Percentiles rank a stretch among this genome's conserved stretches.
phyloP scores from a whole-genome alignment of 2,797 vertebrate species.

The Phoebastria nigripes region DNA sequence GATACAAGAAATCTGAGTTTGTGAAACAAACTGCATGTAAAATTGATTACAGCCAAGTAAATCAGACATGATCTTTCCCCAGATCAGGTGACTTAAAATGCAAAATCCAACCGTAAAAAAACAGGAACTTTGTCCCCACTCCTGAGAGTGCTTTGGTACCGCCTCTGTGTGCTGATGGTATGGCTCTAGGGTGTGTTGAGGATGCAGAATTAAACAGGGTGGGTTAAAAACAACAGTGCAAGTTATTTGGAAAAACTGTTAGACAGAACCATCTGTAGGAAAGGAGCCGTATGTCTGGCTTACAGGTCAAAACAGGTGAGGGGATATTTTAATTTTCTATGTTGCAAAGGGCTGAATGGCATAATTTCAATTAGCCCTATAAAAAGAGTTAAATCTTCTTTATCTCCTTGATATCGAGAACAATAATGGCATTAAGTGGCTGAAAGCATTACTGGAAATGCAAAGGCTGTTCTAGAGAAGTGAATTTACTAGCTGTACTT shows the following conservation, averaged over 20 bases:
- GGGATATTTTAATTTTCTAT: neutral
- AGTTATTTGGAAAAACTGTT: constrained; percentile 21
- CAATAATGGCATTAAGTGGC: neutral
- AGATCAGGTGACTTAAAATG: neutral
- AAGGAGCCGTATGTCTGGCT: neutral
- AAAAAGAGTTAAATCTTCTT: neutral
- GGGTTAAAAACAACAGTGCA: constrained; percentile 16
- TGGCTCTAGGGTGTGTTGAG: neutral
- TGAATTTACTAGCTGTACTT: neutral
- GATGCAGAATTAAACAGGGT: neutral
- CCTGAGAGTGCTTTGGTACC: neutral
- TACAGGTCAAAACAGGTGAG: neutral
- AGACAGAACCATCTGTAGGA: neutral
- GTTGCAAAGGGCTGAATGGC: neutral
- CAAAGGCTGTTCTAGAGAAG: neutral
- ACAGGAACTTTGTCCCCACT: constrained; percentile 7
- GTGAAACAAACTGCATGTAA: neutral
- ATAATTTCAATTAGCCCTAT: neutral
- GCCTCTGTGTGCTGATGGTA: neutral
- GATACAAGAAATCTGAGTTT: neutral
- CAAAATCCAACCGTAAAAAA: neutral
- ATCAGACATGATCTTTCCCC: neutral
- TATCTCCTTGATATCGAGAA: neutral
- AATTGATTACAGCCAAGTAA: neutral
- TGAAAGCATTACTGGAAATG: neutral